Conservation (phyloP, 2,113 vertebrate genomes). For the Mus spicilegus region DNA sequence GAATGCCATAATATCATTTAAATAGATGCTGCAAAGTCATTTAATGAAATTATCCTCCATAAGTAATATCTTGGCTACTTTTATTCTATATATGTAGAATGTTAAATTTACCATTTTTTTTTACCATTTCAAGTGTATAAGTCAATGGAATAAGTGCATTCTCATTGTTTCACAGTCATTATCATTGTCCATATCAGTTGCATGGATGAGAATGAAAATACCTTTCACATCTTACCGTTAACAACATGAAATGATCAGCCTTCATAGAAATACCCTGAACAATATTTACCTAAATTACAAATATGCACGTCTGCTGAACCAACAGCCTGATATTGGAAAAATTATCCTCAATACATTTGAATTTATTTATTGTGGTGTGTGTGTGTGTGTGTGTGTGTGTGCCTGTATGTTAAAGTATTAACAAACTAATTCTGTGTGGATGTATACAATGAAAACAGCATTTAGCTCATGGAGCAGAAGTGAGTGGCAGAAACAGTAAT, state of each 20-base stretch:
- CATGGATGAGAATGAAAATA: neutral
- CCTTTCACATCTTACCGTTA: neutral
- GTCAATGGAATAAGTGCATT: neutral
- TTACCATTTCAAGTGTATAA: neutral
- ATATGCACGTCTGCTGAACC: neutral
- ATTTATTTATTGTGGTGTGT: neutral
- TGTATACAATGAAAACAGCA: neutral
- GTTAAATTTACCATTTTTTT: slow-evolving; percentile 14
- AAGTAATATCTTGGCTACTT: neutral
- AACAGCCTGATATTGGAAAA: neutral
- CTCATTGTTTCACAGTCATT: neutral
- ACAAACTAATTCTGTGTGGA: slow-evolving; percentile 57
- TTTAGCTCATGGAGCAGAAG: slow-evolving; percentile 41
- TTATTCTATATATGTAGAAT: neutral
- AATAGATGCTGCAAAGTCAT: neutral
- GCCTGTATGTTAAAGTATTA: neutral
- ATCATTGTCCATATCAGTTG: neutral
- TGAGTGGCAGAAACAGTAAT: slow-evolving; percentile 10
- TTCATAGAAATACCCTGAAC: neutral
- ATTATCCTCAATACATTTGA: slow-evolving; percentile 1
- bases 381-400: slow-evolving; percentile 1
- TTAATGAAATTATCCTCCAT: neutral
- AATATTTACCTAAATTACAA: slow-evolving; percentile 40
- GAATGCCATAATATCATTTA: neutral
- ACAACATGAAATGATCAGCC: slow-evolving; percentile 1